Evolutionary conservation across 1,140 invertebrate genomes (phyloP), one percentile per base, ranked within the genome.

Genomic region (Orius insidiosus): DNA sequence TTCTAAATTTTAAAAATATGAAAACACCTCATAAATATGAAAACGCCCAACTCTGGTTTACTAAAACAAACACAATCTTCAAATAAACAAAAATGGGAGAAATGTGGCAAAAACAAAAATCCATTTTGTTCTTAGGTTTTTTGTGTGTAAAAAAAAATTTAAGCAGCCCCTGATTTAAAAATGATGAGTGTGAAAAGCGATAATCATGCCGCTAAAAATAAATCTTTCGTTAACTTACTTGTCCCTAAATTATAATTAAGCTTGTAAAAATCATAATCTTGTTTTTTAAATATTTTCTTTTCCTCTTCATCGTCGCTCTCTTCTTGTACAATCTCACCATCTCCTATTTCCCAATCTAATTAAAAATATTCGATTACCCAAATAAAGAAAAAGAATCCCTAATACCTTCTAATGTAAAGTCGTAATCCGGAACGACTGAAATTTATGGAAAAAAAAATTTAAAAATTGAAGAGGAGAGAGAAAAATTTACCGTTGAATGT

Each of bases 231-330:
- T 5, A 31, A 53, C 55, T 56, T 16, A 56, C 55, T 42, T 42
- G 43, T 16, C 9, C 34, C 41, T 19, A 53, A 42, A 37, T 57
- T 55, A 43, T 52, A 57, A 43, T 57, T 53, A 3, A 56, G 48
- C 16, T 51, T 43, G 49, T 72, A 79, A 59, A 79, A 78, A 52
- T 78, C 75, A 49, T 77, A 74, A 46, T 72, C 72, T 48, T 59
- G 55, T 56, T 64, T 53, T 30, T 33, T 37, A 4, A 36, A 37
- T 16, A 40, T 6, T 16, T 41, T 41, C 8, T 48, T 45, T 13
- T 19, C 14, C 0, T 52, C 50, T 38, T 56, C 54, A 11, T 11
- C 13, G 19, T 55, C 55, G 18, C 32, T 45, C 13, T 51, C 50
- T n/a, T n/a, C 49, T 24, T 50, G 49, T 38, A 55, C 51, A 41